phyloP scores from a whole-genome alignment of 2,888 invertebrate genomes.

The Matsumyia berberina region DNA sequence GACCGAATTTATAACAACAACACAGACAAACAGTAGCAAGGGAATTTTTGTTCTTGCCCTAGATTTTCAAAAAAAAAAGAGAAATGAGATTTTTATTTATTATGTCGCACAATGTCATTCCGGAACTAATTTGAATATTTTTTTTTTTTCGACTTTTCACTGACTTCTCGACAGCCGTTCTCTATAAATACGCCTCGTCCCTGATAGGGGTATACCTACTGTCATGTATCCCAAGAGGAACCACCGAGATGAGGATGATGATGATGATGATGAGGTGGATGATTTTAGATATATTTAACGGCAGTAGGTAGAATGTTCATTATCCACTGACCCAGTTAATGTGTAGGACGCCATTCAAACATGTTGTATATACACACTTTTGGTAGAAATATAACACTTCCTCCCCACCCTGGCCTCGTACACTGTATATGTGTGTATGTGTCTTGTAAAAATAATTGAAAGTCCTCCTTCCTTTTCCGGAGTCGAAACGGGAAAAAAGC shows the following conservation, averaged over 20 bases:
- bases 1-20: background rate
- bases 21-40: conserved; percentile 24
- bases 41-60: conserved; percentile 64
- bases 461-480: conserved; percentile 63
- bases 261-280: conserved; percentile 9
- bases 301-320: conserved; percentile 54
- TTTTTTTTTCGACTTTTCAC: too few relatives aligned
- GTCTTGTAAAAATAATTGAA: too few relatives aligned
- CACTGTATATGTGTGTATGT: background rate
- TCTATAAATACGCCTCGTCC: conserved; percentile 37
- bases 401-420: conserved; percentile 2
- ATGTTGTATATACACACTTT: conserved; percentile 5
- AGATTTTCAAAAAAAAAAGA: conserved; percentile 36
- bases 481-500: conserved; percentile 31
- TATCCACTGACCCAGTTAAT: conserved; percentile 75
- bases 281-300: conserved; percentile 20
- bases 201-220: conserved; percentile 7
- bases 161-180: background rate
- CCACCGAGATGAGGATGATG: conserved; percentile 10
- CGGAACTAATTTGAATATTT: conserved; percentile 56
- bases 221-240: conserved; percentile 43
- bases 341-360: conserved; percentile 67
- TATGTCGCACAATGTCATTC: conserved; percentile 58
- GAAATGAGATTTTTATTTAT: conserved; percentile 11
- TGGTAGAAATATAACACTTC: conserved; percentile 30